Evolutionary conservation across 2,888 invertebrate species (phyloP).

Genomic region (Ferrisia virgata): DNA sequence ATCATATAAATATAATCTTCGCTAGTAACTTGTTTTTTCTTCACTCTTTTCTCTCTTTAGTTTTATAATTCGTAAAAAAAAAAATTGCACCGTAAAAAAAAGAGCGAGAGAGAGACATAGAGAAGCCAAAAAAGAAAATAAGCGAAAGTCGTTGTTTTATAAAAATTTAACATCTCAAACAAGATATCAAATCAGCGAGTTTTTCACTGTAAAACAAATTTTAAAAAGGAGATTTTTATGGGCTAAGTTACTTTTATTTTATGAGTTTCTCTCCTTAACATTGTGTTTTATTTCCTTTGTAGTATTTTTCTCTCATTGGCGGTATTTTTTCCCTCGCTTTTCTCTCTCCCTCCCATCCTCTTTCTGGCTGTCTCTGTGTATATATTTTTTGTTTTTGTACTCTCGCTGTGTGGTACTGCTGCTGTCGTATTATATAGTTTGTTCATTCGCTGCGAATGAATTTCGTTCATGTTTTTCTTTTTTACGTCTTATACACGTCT

Average conservation of each 20-base stretch:
- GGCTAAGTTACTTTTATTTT: constrained; percentile 35
- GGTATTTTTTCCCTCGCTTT: not conserved
- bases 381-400: not conserved
- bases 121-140: not conserved
- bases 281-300: constrained; percentile 24
- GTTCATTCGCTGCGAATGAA: constrained; percentile 42
- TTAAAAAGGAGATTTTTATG: constrained; percentile 32
- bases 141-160: not conserved
- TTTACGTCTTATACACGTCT: constrained; percentile 21
- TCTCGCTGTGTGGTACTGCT: not conserved
- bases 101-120: too few relatives aligned
- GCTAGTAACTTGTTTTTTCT: not conserved
- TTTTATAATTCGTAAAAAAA: not conserved
- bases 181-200: constrained; percentile 28
- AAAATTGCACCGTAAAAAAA: not conserved
- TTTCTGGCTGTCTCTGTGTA: not conserved
- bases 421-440: constrained; percentile 19
- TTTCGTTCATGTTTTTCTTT: constrained; percentile 36
- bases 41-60: too few relatives aligned
- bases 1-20: not conserved
- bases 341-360: too few relatives aligned
- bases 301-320: not conserved
- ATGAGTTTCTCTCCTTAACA: constrained; percentile 36
- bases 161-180: constrained; percentile 24
- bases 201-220: constrained; percentile 4